These are phyloP conservation scores for Ciconia boyciana DNA, from an alignment of 2,113 vertebrate species.

Conservation along the genomic window DNA sequence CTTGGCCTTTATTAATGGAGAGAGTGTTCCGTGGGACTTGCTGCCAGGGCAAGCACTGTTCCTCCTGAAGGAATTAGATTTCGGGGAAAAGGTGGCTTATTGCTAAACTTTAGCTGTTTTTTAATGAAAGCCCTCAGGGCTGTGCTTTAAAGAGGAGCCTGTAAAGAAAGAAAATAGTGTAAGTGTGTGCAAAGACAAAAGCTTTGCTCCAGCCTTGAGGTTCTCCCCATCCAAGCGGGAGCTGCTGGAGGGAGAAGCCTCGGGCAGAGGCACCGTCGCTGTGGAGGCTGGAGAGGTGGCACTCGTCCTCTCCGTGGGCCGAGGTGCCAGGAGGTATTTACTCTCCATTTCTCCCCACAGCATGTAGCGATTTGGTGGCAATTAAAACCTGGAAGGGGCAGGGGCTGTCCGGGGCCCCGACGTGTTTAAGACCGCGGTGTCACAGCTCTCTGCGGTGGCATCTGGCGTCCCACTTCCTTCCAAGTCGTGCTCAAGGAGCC, in stretches of 20 bases:
- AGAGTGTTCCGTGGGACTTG: fast-evolving
- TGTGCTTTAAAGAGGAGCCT: not conserved
- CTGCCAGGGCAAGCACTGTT: not conserved
- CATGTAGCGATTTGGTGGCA: fast-evolving
- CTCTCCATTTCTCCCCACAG: fast-evolving
- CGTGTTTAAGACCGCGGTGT: not conserved
- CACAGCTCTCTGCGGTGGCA: not conserved
- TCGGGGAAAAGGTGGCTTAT: not conserved
- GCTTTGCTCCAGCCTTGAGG: not conserved
- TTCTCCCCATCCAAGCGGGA: not conserved
- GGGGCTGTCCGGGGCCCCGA: not conserved
- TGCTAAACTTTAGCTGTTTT: not conserved
- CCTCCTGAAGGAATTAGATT: not conserved
- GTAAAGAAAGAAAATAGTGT: not conserved
- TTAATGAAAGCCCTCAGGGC: too few species aligned
- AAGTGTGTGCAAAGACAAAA: not conserved
- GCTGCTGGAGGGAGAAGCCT: not conserved
- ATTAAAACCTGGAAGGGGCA: not conserved
- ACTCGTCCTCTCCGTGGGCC: not conserved
- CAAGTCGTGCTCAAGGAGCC: not conserved
- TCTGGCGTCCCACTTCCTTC: not conserved
- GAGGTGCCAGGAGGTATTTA: too few species aligned
- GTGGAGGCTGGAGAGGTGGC: not conserved
- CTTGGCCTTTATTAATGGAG: not conserved
- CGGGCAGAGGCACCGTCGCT: not conserved